Conservation (phyloP, 2,113 vertebrate genomes). For the Apteryx mantelli region DNA sequence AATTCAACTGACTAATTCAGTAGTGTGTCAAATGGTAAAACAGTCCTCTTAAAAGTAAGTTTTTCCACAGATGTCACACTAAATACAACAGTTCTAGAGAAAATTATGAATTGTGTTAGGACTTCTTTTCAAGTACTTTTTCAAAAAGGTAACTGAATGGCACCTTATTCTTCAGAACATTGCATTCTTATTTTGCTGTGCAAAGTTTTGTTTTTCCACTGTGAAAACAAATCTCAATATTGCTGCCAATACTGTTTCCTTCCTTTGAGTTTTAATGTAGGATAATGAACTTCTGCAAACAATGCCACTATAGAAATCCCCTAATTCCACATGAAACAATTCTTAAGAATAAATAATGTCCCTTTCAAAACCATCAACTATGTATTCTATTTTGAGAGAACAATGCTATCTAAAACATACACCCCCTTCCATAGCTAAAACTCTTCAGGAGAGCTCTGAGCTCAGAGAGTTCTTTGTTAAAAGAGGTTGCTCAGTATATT, state of each 20-base stretch:
- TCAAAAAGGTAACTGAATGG: neutral
- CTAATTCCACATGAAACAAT: conserved; percentile 60
- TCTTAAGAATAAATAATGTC: conserved; percentile 1
- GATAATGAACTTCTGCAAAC: conserved; percentile 58
- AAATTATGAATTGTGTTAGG: neutral
- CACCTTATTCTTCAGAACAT: neutral
- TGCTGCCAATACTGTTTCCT: conserved; percentile 41
- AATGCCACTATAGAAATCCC: conserved; percentile 59
- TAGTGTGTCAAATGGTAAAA: neutral
- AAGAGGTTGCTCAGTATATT: neutral
- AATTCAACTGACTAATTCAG: neutral
- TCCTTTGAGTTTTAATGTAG: conserved; percentile 59
- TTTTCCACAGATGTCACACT: neutral
- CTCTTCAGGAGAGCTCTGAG: neutral
- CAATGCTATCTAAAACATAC: conserved; percentile 43
- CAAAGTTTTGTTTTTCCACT: conserved; percentile 41
- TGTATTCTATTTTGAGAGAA: conserved; percentile 60
- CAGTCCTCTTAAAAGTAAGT: neutral
- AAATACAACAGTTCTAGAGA: neutral
- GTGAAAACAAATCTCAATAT: conserved; percentile 24
- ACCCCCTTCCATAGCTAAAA: neutral
- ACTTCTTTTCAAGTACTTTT: neutral
- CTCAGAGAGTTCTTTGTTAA: neutral
- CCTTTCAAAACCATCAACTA: neutral
- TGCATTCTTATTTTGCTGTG: neutral